phyloP scores from a whole-genome alignment of 2,113 vertebrate species.

The Scopus umbretta region DNA sequence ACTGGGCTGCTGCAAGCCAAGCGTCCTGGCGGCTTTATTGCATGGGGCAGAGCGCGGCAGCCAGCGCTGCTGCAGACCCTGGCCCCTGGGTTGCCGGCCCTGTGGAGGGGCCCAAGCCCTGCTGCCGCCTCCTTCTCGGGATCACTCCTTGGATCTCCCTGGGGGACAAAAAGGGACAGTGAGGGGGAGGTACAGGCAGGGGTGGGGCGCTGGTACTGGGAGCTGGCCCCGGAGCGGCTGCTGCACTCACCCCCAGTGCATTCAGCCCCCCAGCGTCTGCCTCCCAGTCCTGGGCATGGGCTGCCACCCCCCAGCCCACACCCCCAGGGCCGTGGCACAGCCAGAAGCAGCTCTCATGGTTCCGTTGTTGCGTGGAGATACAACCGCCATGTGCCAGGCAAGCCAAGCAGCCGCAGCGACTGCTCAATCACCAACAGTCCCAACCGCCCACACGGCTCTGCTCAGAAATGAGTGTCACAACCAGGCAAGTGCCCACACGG shows the following conservation, averaged over 20 bases:
- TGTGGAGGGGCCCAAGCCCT: rapidly evolving
- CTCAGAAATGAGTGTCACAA: background rate
- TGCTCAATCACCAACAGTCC: background rate
- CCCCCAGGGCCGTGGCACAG: background rate
- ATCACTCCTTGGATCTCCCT: background rate
- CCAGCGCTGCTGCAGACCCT: rapidly evolving
- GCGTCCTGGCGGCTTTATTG: background rate
- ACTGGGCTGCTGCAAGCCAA: background rate
- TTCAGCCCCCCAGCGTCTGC: too few species aligned
- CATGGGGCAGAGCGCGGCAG: rapidly evolving
- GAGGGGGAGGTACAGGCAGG: background rate
- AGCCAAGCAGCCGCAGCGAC: rapidly evolving
- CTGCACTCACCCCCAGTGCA: background rate
- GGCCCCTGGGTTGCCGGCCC: rapidly evolving
- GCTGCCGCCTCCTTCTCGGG: rapidly evolving
- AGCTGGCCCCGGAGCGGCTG: background rate
- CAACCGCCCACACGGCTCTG: background rate
- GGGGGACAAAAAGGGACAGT: background rate
- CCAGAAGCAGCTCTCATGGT: background rate
- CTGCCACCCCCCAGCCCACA: background rate
- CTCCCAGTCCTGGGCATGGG: background rate
- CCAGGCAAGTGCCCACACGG: rapidly evolving
- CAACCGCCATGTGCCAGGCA: background rate
- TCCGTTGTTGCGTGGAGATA: background rate
- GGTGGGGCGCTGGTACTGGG: background rate